Conservation (phyloP, 2,888 invertebrate species). For the Melanostoma mellinum region DNA sequence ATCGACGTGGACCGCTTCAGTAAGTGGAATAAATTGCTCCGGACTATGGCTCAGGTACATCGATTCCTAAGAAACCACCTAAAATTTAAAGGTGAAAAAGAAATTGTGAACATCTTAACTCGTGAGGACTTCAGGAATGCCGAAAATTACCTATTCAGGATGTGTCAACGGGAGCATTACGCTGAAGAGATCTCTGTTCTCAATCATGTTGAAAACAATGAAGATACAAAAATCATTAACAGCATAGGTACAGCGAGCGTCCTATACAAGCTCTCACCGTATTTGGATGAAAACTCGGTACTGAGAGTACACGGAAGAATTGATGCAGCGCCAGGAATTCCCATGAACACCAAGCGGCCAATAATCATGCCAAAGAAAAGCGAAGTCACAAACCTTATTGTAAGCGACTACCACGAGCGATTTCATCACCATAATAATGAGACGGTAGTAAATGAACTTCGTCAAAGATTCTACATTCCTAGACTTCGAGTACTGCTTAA, state of each 20-base stretch:
- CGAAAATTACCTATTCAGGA: conserved; percentile 23
- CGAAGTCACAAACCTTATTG: conserved; percentile 28
- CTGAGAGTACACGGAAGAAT: conserved; percentile 49
- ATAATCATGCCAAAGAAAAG: conserved; percentile 49
- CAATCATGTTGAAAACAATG: conserved; percentile 5
- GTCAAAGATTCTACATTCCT: conserved; percentile 18
- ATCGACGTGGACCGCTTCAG: not conserved
- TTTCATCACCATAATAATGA: conserved; percentile 55
- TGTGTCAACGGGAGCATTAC: not conserved
- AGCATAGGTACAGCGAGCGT: conserved; percentile 1
- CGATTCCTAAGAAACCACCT: not conserved
- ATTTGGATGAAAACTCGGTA: conserved; percentile 44
- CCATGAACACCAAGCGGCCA: conserved; percentile 38
- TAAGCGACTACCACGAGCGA: conserved; percentile 45
- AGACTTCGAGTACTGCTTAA: not conserved
- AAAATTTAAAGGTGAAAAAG: not conserved
- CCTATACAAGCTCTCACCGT: conserved; percentile 36
- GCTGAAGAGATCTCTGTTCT: not conserved
- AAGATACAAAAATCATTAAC: not conserved
- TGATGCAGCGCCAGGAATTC: conserved; percentile 34
- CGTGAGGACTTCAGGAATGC: not conserved
- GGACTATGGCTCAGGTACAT: not conserved
- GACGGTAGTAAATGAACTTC: conserved; percentile 21
- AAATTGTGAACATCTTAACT: not conserved
- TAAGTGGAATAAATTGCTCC: not conserved